Evolutionary conservation across 1,140 invertebrate species (phyloP).

Genomic region (Oryzaephilus surinamensis): DNA sequence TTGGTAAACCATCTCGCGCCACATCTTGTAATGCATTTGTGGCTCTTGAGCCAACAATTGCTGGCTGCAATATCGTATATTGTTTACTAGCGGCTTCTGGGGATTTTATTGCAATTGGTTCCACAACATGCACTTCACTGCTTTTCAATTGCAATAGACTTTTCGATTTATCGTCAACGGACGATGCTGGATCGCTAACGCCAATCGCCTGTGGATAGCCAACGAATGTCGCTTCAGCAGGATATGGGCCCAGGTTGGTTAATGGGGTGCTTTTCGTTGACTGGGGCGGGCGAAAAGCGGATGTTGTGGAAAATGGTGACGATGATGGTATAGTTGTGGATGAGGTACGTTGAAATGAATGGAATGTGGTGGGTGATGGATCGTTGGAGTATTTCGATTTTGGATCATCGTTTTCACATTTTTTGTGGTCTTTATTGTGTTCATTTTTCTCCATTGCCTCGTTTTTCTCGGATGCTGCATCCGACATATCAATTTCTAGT

Average conservation of each 20-base stretch:
- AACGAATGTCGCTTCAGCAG: conserved; percentile 51
- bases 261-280: conserved; percentile 31
- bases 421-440: conserved; percentile 39
- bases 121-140: not conserved
- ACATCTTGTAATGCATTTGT: conserved; percentile 69
- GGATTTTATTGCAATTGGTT: conserved; percentile 27
- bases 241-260: conserved; percentile 47
- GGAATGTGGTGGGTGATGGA: conserved; percentile 33
- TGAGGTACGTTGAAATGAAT: conserved; percentile 37
- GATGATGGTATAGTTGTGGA: too few relatives aligned
- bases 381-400: conserved; percentile 26
- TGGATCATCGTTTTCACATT: conserved; percentile 33
- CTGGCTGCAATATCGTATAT: conserved; percentile 74
- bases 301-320: conserved; percentile 53
- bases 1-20: conserved; percentile 51
- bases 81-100: conserved; percentile 49
- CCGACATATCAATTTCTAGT: conserved; percentile 68
- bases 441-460: conserved; percentile 35
- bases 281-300: conserved; percentile 65
- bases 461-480: conserved; percentile 39
- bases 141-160: conserved; percentile 18
- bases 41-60: conserved; percentile 60
- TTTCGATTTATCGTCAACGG: conserved; percentile 37
- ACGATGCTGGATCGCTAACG: conserved; percentile 29
- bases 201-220: conserved; percentile 41